Base-by-base conservation (phyloP, 30 jellyfish, hydroid and myxozoan genomes). In the Cassiopea andromeda region DNA sequence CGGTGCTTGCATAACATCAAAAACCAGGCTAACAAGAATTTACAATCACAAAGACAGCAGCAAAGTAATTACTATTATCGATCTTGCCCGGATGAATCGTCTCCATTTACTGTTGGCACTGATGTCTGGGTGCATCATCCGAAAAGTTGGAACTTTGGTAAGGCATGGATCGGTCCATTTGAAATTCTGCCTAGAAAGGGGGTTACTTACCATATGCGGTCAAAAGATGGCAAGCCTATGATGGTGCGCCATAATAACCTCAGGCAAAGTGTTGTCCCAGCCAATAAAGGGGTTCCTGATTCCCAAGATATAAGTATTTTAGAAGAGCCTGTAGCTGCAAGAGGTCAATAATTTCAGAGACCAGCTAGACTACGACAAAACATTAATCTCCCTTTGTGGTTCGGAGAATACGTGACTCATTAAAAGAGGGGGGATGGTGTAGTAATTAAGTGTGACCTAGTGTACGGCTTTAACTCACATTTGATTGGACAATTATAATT, bases 121-220 rank as follows among this genome's bases (percentile, higher is more conserved):
- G 17, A 12, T 9, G 86, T 77, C 86, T 1, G 86, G 71, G 69
- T 77, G 75, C 86, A 27, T 46, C 73, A 54, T 64, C 86, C 86
- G 10, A 77, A 77, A 58, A 46, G 76, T 27, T 38, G 86, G 86
- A 77, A 77, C 0, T 58, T 77, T 27, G 38, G 38, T 27, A 27
- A 27, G 38, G 38, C 38, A 27, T 27, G 38, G 38, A 27, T 27
- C 38, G 38, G 38, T 27, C 38, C 38, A 27, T 27, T 27, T 27
- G 38, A 27, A 27, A 27, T 27, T 27, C 38, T 27, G 38, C 38
- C 38, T 27, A 27, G 38, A 27, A 27, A 27, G 38, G 38, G 38
- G 38, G 38, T 27, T 27, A 27, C 38, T 27, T 27, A 27, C 38
- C 38, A 38, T 59, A 64, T 27, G 57, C 7, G 15, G 46, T 54